Base-by-base conservation (phyloP, 2,113 vertebrate species). In the Hippocampus abdominalis region DNA sequence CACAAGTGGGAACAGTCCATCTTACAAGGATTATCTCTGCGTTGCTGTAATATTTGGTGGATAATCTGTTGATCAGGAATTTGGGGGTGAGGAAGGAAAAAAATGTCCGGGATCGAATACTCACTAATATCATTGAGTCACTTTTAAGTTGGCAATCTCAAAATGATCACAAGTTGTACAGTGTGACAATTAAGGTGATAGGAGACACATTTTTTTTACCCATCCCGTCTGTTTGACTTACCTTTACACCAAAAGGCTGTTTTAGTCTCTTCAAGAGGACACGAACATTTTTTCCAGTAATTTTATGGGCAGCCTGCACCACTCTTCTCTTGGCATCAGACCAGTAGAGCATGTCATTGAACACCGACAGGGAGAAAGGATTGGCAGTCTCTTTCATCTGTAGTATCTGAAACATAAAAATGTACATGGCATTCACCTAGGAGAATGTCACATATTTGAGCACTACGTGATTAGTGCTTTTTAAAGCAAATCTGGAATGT, bases 261-360 rank as follows among this genome's bases (percentile, higher is more conserved):
- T 89, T 85, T 0, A 72, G 93, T 59, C 87, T 83, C 80, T 96
- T 98, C 51, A 96, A 76, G 21, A 98, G 82, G 56, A 94, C 85
- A 0, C 85, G 67, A 4, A 71, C 81, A 71, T 92, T 90, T 88
- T 96, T 98, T 73, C 95, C 95, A 0, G 91, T 93, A 20, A 29
- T 49, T 82, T 95, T 97, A 68, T 92, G 72, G 59, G 94, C 91
- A 29, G 68, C 89, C 76, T 93, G 93, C 36, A 97, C 91, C 0
- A 93, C 92, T 82, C 95, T 84, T 0, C 82, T 87, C 69, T 93
- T 93, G 16, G 86, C 80, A 40, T 98, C 96, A 0, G 95, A 93
- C 96, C 96, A 98, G 89, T 94, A 97, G 60, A 96, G 70, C 74
- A 91, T 74, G n/a, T 94, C 93, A 83, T 94, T 94, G 0, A 97